These are phyloP conservation scores for Galleria mellonella DNA, from an alignment of 1,140 invertebrate species.

Conservation along the genomic window DNA sequence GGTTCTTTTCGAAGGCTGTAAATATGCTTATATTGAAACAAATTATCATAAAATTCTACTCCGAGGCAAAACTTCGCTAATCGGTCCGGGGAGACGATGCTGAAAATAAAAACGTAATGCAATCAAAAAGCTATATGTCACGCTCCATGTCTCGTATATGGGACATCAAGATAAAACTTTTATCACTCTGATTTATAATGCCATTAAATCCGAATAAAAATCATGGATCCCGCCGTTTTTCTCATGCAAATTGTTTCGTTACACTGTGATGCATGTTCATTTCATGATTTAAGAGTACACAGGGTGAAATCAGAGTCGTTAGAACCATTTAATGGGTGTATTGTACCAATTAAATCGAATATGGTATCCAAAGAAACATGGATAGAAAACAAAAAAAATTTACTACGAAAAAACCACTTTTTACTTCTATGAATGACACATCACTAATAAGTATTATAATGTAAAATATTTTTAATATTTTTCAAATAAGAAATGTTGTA, in stretches of 20 bases:
- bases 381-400: too few relatives aligned
- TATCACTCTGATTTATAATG: conserved; percentile 44
- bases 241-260: conserved; percentile 42
- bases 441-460: too few relatives aligned
- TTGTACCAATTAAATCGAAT: too few relatives aligned
- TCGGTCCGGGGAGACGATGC: not conserved
- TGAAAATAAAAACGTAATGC: conserved; percentile 17
- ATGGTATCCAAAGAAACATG: too few relatives aligned
- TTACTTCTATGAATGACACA: too few relatives aligned
- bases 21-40: not conserved
- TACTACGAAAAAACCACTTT: too few relatives aligned
- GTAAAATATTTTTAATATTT: too few relatives aligned
- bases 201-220: conserved; percentile 43
- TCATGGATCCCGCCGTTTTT: conserved; percentile 36
- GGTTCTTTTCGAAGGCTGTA: too few relatives aligned
- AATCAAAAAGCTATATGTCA: conserved; percentile 27
- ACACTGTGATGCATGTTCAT: conserved; percentile 21
- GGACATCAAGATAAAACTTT: conserved; percentile 32
- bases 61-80: not conserved
- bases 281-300: conserved; percentile 16
- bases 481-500: too few relatives aligned
- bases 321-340: too few relatives aligned
- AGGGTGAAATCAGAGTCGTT: too few relatives aligned
- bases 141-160: not conserved
- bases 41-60: too few relatives aligned